Evolutionary conservation across 2,888 invertebrate genomes (phyloP), one percentile per base, ranked within the genome.

Genomic region (Prosopocoilus inquinatus): DNA sequence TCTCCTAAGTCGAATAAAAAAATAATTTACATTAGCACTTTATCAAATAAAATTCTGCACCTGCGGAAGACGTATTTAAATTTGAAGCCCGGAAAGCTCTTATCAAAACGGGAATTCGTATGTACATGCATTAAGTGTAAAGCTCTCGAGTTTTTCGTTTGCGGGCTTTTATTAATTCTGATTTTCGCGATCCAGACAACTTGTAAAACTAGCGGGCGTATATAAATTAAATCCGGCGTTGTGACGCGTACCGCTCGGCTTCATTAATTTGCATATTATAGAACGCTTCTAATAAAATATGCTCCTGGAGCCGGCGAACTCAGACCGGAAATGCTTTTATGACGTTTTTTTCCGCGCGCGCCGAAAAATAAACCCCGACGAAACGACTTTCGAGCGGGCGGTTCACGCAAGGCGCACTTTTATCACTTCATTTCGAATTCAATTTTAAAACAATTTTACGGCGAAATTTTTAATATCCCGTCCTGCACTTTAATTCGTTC

Each of bases 201-300:
- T 41, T 41, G 41, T 41, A 41, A 41, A 41, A 41, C 41, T 41
- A 41, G 41, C 41, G 12, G 41, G 41, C 41, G 41, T 41, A 41
- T 41, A 41, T 41, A 41, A 41, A 41, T 41, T 41, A 41, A 41
- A 41, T 41, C 16, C 41, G 16, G 16, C 41, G 41, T 41, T 41
- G 41, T 41, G 41, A 41, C 41, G 41, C 16, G 12, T 41, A 41
- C 15, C 41, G 16, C 41, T 41, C 41, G 12, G 16, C 41, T 41
- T 41, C 41, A 41, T 41, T 41, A 41, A 41, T 41, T 41, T 41
- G 41, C 41, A 41, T 41, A 41, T 41, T 41, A 41, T 41, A 41
- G 41, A 41, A 41, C 16, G 15, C 41, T 41, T 41, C 41, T 41
- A 41, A 41, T 41, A 41, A 41, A 41, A 41, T 41, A 41, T 41